Conservation (phyloP, 1,140 invertebrate species). For the Frieseomelitta varia region DNA sequence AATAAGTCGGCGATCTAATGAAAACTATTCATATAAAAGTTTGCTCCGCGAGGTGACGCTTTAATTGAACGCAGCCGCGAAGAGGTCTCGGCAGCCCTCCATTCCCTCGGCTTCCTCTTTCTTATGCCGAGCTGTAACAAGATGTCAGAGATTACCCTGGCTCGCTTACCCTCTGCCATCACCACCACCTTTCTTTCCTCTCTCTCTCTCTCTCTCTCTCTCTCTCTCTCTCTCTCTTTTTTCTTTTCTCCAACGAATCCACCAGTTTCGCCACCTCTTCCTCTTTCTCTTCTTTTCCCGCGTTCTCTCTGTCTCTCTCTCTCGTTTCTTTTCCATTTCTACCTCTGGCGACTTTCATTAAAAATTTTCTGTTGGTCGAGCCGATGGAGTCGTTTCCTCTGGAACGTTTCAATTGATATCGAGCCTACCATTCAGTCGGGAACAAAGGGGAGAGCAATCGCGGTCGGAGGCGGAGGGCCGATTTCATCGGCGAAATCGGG, state of each 20-base stretch:
- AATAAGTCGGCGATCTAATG: conserved; percentile 79
- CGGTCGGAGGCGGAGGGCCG: not conserved
- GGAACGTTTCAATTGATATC: conserved; percentile 63
- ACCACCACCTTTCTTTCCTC: too few relatives aligned
- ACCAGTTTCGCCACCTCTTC: not conserved
- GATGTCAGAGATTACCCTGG: conserved; percentile 50
- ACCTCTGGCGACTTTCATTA: conserved; percentile 59
- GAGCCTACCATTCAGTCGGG: conserved; percentile 61
- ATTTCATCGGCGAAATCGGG: conserved; percentile 32
- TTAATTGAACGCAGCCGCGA: conserved; percentile 75
- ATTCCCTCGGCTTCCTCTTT: conserved; percentile 18
- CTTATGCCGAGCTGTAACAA: conserved; percentile 47
- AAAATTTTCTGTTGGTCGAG: conserved; percentile 63
- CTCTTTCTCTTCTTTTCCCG: too few relatives aligned
- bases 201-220: not conserved
- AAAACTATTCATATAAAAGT: conserved; percentile 81
- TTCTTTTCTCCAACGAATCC: not conserved
- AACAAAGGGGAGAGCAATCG: conserved; percentile 41
- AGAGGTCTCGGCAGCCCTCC: conserved; percentile 39
- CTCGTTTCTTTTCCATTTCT: not conserved
- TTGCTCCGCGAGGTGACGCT: conserved; percentile 74
- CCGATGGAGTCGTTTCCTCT: conserved; percentile 44
- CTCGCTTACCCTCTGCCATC: conserved; percentile 26
- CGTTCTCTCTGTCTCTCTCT: not conserved
- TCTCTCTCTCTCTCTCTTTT: not conserved